Evolutionary conservation across 1,140 invertebrate species (phyloP), one percentile per base, ranked within the genome.

Genomic region (Pseudomyrmex cubaensis): DNA sequence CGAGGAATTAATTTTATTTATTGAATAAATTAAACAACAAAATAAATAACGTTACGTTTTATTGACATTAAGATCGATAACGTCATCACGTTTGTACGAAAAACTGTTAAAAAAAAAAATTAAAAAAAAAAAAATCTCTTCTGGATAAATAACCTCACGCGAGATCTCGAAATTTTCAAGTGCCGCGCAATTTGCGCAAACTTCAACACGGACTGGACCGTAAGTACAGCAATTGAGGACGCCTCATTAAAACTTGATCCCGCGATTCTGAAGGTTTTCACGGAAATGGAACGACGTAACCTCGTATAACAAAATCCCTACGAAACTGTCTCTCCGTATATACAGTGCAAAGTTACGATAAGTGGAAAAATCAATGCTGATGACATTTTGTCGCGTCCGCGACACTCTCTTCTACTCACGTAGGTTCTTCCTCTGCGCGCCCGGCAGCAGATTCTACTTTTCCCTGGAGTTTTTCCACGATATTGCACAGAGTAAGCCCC

Each of bases 201-300:
- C 56, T 50, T 4, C 66, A 5, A 54, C 15, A 25, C 17, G 66
- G 54, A 80, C 66, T 44, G 17, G 44, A 72, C 44, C 20, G 44
- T 59, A 72, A 80, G 64, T 72, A 63, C 61, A 46, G 52, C 66
- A 62, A 85, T 85, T 80, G 84, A 73, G 20, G 52, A 73, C 62
- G 75, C 46, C 63, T 85, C 85, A 63, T 86, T 85, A 86, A 86
- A 80, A 77, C 83, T 74, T 86, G 84, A 85, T 78, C 85, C 67
- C 22, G 13, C 66, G 48, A 72, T 80, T 80, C 15, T 54, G 20
- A 80, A 80, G 20, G 66, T 64, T 70, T 64, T 62, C 54, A 44
- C 22, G 64, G 56, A 85, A 85, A 85, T 85, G 57, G 52, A 35
- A 35, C 35, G 83, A 85, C 73, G 54, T 54, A 15, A 25, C 54